Evolutionary conservation across 2,888 invertebrate genomes (phyloP).

Genomic region (Orgyia antiqua): DNA sequence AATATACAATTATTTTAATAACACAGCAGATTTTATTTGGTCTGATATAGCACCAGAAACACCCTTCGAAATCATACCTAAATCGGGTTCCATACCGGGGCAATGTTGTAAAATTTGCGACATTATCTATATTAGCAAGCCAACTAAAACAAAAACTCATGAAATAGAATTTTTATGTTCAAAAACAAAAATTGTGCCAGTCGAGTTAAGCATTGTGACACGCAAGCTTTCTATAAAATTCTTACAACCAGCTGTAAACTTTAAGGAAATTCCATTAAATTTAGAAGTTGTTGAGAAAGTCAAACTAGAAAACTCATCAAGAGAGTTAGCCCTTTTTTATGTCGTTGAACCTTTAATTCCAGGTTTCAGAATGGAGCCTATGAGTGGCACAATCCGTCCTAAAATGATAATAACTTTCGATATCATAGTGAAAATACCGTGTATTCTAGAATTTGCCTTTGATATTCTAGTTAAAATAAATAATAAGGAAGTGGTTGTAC

Average conservation of each 20-base stretch:
- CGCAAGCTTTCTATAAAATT: slow-evolving; percentile 63
- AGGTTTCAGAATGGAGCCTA: slow-evolving; percentile 70
- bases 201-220: slow-evolving; percentile 55
- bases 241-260: slow-evolving; percentile 44
- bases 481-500: slow-evolving; percentile 58
- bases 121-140: slow-evolving; percentile 46
- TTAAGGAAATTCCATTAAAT: slow-evolving; percentile 64
- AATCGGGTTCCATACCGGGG: slow-evolving; percentile 42
- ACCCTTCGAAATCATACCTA: slow-evolving; percentile 60
- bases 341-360: slow-evolving; percentile 69
- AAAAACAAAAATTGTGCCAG: slow-evolving; percentile 31
- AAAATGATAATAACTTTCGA: slow-evolving; percentile 67
- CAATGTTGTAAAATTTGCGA: slow-evolving; percentile 56
- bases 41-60: slow-evolving; percentile 41
- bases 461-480: slow-evolving; percentile 61
- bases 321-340: slow-evolving; percentile 67
- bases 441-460: slow-evolving; percentile 55
- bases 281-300: slow-evolving; percentile 59
- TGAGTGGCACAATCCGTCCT: slow-evolving; percentile 67
- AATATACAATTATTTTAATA: slow-evolving; percentile 57
- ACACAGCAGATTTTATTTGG: slow-evolving; percentile 51
- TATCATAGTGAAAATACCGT: slow-evolving; percentile 60
- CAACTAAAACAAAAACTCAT: slow-evolving; percentile 56
- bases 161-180: slow-evolving; percentile 47
- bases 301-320: slow-evolving; percentile 72